Conservation (phyloP, 2,888 invertebrate species). For the Caenorhabditis zanzibari region DNA sequence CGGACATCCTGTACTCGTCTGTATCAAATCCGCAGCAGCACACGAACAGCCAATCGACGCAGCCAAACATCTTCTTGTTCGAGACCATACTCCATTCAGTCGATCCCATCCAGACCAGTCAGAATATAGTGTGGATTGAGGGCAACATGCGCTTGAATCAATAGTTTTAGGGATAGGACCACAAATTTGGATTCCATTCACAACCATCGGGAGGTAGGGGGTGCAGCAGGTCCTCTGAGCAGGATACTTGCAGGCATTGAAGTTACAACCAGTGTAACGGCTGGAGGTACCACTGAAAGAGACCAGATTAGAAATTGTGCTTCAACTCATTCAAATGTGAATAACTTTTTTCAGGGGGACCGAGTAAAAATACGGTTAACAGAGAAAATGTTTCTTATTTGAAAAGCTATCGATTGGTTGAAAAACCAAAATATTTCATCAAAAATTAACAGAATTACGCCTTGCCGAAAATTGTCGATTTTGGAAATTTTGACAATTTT, state of each 20-base stretch:
- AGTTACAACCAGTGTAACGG: slow-evolving; percentile 9
- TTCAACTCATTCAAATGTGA: too few relatives aligned
- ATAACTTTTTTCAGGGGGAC: too few relatives aligned
- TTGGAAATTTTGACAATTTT: too few relatives aligned
- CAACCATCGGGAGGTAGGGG: slow-evolving; percentile 34
- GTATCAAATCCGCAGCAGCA: neutral
- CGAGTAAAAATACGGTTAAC: too few relatives aligned
- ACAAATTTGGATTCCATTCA: slow-evolving; percentile 28
- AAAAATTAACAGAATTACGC: too few relatives aligned
- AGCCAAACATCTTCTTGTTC: slow-evolving; percentile 14
- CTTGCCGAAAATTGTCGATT: too few relatives aligned
- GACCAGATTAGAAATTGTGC: too few relatives aligned
- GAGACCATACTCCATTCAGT: neutral
- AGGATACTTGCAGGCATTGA: slow-evolving; percentile 20
- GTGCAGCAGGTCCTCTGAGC: slow-evolving; percentile 30
- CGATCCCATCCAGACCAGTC: slow-evolving; percentile 9
- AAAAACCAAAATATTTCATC: too few relatives aligned
- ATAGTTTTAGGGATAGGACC: slow-evolving; percentile 29
- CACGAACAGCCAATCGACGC: slow-evolving; percentile 29
- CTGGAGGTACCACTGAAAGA: slow-evolving; percentile 13
- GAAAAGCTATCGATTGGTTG: too few relatives aligned
- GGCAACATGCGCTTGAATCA: slow-evolving; percentile 26
- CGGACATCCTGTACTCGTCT: neutral
- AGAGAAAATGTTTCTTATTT: too few relatives aligned
- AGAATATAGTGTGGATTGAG: neutral